Evolutionary conservation across 2,797 vertebrate genomes (phyloP), one percentile per base, ranked within the genome.

Genomic region (Semaprochilodus insignis): DNA sequence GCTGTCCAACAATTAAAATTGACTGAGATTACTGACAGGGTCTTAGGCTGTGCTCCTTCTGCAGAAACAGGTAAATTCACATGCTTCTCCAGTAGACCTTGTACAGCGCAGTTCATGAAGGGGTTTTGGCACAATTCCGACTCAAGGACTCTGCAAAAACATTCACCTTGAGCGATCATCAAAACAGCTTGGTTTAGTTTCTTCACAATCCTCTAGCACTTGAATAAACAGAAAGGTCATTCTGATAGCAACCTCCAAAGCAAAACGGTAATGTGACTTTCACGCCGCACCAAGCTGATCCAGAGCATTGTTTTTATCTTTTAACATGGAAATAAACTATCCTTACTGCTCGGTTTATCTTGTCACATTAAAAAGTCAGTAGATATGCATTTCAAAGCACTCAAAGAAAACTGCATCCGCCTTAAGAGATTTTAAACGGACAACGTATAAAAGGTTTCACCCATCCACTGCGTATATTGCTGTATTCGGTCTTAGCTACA

Each of bases 51-150:
- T 85, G 79, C 81, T 84, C 82, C 89, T 92, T 85, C 81, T 86
- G 85, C 80, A 81, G 87, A 40, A 60, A 79, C 86, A 86, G 87
- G 88, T 88, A 55, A 89, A 87, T 82, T 91, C 88, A 90, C 91
- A 92, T 91, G 90, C 92, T 92, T 90, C 85, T 85, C 86, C 82
- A 86, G 81, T 74, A 86, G 87, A 84, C 72, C 84, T 83, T 84
- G 87, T 85, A 83, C 79, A 88, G 82, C 86, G 89, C 77, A 85
- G 62, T 85, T 34, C 87, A 83, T 86, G 85, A 84, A 83, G 86
- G 90, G 85, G 90, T 92, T 93, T 93, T 94, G 94, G 93, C 93
- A 94, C 93, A 91, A 92, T 89, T 91, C 88, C 85, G 90, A 92
- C 86, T 88, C 82, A 86, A 86, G 82, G 88, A 90, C 73, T 86